Conservation (phyloP, 2,888 invertebrate species). For the Girardia tigrina region DNA sequence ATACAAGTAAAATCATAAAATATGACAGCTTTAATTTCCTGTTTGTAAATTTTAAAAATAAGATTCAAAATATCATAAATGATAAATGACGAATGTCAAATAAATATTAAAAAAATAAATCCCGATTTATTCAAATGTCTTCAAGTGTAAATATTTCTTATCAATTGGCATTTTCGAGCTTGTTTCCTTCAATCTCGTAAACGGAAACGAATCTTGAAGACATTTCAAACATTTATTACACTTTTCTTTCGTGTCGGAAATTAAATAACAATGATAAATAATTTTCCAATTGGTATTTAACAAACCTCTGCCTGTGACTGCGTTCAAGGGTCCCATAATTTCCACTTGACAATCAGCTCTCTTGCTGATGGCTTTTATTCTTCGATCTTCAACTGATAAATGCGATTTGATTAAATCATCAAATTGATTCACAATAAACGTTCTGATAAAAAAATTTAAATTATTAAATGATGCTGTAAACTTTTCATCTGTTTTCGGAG, state of each 20-base stretch:
- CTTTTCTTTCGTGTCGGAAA: neutral
- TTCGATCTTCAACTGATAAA: neutral
- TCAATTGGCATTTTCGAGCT: no score
- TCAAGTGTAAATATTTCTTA: no score
- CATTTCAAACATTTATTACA: conserved; percentile 12
- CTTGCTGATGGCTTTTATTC: neutral
- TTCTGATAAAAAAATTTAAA: no score
- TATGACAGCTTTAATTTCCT: no score
- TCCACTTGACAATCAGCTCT: neutral
- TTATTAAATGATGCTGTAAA: no score
- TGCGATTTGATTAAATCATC: conserved; percentile 11
- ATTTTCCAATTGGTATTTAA: neutral
- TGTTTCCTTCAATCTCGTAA: neutral
- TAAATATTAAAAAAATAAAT: no score
- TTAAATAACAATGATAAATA: neutral
- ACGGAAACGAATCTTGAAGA: neutral
- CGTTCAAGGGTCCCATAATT: neutral
- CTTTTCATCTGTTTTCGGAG: no score
- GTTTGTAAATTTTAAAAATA: no score
- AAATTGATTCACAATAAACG: neutral
- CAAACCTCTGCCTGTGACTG: neutral
- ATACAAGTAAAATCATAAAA: no score
- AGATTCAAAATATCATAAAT: no score
- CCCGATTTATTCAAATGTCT: no score
- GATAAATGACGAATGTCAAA: no score